Evolutionary conservation across 1,140 invertebrate genomes (phyloP), one percentile per base, ranked within the genome.

Genomic region (Atta cephalotes): DNA sequence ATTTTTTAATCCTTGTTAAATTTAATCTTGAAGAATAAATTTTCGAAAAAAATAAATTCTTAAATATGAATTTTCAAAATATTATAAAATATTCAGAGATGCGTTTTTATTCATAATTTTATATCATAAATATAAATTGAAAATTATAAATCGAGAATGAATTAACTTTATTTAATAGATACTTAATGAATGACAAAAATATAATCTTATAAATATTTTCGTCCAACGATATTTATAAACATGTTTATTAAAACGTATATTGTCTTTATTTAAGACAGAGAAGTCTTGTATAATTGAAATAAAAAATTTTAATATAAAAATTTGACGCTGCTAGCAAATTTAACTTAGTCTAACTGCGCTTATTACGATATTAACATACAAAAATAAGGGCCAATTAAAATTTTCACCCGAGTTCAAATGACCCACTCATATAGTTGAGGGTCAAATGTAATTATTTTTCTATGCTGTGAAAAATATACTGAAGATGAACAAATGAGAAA

Each of bases 161-260:
- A 39, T 56, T 66, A 28, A 3, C 0, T 31, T 71, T 35, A 49
- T 79, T 51, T 79, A 5, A 58, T 66, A 7, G 6, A 35, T 31
- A 31, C 18, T 39, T 66, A 81, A 71, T 58, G 3, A 28, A n/a
- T 39, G 16, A 51, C 6, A 1, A 65, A 65, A 65, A n/a, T 66
- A 31, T 79, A 2, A 16, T 74, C 0, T 0, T 25, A 21, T 60
- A 21, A 77, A 77, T 62, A 77, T 77, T 62, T 77, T 39, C 9
- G 0, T 9, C 1, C 28, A 60, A 62, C 2, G 0, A 45, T 45
- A 45, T n/a, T 6, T 6, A 25, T 6, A 49, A 18, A 45, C 14
- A 51, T 51, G 1, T 39, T 56, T 70, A 80, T 21, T 35, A 49
- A 51, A 28, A 70, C 6, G 1, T 51, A n/a, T 51, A 65, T 39